phyloP scores from a whole-genome alignment of 2,797 vertebrate genomes.

The Rhabdomys pumilio region DNA sequence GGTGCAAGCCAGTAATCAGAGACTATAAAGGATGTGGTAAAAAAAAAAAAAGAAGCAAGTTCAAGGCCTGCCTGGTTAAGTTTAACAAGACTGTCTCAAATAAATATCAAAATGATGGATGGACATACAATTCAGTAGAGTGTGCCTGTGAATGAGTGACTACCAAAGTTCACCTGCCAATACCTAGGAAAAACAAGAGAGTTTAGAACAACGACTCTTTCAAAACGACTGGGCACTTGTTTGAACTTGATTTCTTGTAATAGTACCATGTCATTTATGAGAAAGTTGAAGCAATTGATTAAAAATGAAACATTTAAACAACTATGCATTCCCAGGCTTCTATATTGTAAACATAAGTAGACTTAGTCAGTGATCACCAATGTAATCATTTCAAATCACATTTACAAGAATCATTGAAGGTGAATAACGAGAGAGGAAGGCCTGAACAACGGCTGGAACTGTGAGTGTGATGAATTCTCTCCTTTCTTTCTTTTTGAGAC shows the following conservation, averaged over 20 bases:
- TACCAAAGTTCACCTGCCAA: background rate
- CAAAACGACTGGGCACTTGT: background rate
- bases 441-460: background rate
- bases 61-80: background rate
- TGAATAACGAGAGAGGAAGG: background rate
- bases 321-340: background rate
- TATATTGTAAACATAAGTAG: background rate
- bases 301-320: background rate
- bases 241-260: background rate
- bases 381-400: background rate
- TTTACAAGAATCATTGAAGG: background rate
- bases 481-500: background rate
- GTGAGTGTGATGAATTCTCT: slow-evolving; percentile 44
- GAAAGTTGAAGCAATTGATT: background rate
- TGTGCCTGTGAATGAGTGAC: too few species aligned
- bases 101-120: background rate
- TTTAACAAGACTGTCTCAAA: background rate
- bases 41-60: background rate
- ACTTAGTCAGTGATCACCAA: background rate
- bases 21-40: too few species aligned
- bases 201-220: background rate
- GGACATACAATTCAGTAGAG: background rate
- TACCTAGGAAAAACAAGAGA: background rate
- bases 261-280: background rate
- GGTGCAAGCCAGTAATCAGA: background rate